Conservation (phyloP, 2,888 invertebrate genomes). For the Eristalis tenax region DNA sequence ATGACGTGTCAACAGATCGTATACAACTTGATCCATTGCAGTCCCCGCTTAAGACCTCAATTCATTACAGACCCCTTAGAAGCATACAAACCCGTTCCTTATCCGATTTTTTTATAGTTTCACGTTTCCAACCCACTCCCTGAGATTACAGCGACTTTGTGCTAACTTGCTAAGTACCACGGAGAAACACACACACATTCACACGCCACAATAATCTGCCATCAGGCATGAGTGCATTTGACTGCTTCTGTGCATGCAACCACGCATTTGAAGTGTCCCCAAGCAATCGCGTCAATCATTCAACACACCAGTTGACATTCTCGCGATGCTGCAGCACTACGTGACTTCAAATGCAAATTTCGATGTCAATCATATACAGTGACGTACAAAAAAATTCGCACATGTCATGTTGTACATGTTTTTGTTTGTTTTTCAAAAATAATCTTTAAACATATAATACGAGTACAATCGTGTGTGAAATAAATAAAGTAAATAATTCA, state of each 20-base stretch:
- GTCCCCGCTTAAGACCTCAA: no score
- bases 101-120: neutral
- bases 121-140: neutral
- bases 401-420: neutral
- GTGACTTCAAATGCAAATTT: neutral
- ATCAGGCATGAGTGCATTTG: neutral
- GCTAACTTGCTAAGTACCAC: neutral
- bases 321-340: neutral
- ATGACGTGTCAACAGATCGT: no score
- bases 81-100: neutral
- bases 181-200: neutral
- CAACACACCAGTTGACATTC: neutral
- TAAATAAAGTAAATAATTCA: constrained; percentile 55
- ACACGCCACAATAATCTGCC: neutral
- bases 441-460: constrained; percentile 1
- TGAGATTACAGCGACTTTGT: neutral
- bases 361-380: neutral
- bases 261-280: neutral
- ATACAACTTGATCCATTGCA: no score
- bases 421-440: neutral
- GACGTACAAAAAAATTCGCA: neutral
- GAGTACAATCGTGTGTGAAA: constrained; percentile 12
- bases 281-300: neutral
- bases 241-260: neutral
- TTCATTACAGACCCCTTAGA: neutral